Evolutionary conservation across 2,888 invertebrate genomes (phyloP).

Genomic region (Chelonus formosanus): DNA sequence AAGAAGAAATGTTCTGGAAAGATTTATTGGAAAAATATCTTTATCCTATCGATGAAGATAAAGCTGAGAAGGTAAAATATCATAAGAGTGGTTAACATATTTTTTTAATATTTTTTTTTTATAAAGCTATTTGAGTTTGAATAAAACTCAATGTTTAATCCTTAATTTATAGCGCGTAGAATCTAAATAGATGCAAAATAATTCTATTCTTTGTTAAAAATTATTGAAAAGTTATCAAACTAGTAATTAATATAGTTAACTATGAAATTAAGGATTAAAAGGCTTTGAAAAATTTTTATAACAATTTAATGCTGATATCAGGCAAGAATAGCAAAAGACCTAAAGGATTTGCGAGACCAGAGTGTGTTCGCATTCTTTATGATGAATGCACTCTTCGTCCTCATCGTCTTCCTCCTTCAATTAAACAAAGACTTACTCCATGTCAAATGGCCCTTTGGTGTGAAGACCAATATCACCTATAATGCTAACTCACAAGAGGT

Average conservation of each 20-base stretch:
- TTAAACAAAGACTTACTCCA: conserved; percentile 97
- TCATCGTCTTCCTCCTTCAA: conserved; percentile 98
- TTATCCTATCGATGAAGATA: conserved; percentile 91
- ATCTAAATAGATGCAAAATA: too few relatives aligned
- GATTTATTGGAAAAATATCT: conserved; percentile 94
- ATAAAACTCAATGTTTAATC: too few relatives aligned
- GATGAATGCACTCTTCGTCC: conserved; percentile 98
- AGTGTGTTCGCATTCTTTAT: conserved; percentile 98
- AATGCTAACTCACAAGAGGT: conserved; percentile 92
- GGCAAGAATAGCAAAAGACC: conserved; percentile 88
- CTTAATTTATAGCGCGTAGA: too few relatives aligned
- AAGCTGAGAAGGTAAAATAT: conserved; percentile 82
- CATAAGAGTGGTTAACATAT: neutral
- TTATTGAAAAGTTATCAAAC: too few relatives aligned
- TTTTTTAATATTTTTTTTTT: conserved; percentile 1
- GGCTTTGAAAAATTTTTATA: neutral
- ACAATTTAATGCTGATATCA: conserved; percentile 65
- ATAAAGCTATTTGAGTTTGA: neutral
- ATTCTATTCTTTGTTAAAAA: too few relatives aligned
- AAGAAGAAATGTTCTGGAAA: conserved; percentile 92
- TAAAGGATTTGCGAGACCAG: conserved; percentile 94
- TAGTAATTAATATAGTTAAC: too few relatives aligned
- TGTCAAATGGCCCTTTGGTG: conserved; percentile 95
- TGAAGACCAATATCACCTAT: conserved; percentile 92
- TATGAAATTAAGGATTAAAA: neutral